Evolutionary conservation across 2,888 invertebrate species (phyloP), one percentile per base, ranked within the genome.

Genomic region (Orthonychiurus folsomi): DNA sequence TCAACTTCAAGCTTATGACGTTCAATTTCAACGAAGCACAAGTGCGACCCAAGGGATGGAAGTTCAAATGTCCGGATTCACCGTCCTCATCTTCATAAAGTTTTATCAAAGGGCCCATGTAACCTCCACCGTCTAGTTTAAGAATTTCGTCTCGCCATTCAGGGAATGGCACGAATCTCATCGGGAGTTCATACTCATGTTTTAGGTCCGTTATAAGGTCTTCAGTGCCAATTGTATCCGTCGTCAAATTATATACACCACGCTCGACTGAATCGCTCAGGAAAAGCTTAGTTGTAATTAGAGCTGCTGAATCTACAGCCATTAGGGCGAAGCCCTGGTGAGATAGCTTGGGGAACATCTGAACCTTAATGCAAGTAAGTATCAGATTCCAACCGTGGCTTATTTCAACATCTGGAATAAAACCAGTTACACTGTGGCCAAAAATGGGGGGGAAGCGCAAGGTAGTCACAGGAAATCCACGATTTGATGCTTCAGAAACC

Each of bases 241-340:
- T 68, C 2, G 67, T 66, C 21, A 70, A 56, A 56, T 70, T 68
- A 62, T 65, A 70, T 9, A 66, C 63, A n/a, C 64, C 66, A 2
- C 55, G 23, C 48, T 63, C 62, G 1, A 62, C 58, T 2, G 37
- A 3, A 50, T 70, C 68, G 26, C 60, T 64, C 47, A 66, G 63
- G 60, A 68, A 70, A 55, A 68, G 24, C 26, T 63, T 56, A n/a
- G 58, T 20, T 1, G 64, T 58, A 26, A 69, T 25, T 21, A 57
- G 56, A 1, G 66, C 66, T 1, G 64, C 66, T n/a, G 58, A 48
- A 57, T 69, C 66, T 12, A 64, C 65, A 20, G 64, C 65, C 1
- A 69, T 55, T 1, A 67, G 50, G n/a, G 63, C 62, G 3, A 68
- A 56, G n/a, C 61, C 57, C 3, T 59, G 26, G 12, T 57, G 57